These are phyloP conservation scores for Limnothrissa miodon DNA, from an alignment of 2,113 vertebrate genomes.

Conservation along the genomic window DNA sequence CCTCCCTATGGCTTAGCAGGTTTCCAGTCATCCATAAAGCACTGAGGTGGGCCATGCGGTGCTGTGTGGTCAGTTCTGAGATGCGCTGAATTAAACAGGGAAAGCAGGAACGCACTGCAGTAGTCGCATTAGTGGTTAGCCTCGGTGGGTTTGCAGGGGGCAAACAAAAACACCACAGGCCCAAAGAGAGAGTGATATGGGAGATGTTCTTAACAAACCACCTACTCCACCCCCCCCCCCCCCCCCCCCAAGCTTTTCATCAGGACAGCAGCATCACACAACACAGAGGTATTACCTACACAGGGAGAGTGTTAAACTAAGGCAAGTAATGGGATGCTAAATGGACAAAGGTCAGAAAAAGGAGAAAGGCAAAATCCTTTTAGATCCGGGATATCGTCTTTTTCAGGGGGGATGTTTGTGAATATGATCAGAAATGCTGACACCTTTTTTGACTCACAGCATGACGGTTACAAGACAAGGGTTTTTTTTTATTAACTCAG, in stretches of 20 bases:
- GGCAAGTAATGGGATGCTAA: neutral
- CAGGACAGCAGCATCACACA: neutral
- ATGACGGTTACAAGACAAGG: neutral
- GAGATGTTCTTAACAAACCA: neutral
- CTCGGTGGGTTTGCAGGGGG: neutral
- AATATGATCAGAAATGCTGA: constrained; percentile 13
- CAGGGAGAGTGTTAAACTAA: too few relatives aligned
- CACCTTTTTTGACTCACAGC: constrained; percentile 17
- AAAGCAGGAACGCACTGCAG: neutral
- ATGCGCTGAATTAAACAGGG: neutral
- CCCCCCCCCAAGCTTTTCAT: neutral
- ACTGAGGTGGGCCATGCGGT: neutral
- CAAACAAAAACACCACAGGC: neutral
- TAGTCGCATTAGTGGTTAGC: neutral
- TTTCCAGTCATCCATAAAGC: neutral
- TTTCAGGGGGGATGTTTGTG: constrained; percentile 6
- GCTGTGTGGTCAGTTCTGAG: too few relatives aligned
- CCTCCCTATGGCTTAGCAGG: neutral
- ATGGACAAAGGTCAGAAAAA: constrained; percentile 7
- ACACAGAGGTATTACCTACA: neutral
- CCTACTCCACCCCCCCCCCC: too few relatives aligned
- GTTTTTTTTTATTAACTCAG: neutral
- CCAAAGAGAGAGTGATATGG: neutral
- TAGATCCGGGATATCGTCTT: neutral
- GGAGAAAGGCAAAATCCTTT: neutral